Evolutionary conservation across 2,888 invertebrate genomes (phyloP), one percentile per base, ranked within the genome.

Genomic region (Lymantria dispar): DNA sequence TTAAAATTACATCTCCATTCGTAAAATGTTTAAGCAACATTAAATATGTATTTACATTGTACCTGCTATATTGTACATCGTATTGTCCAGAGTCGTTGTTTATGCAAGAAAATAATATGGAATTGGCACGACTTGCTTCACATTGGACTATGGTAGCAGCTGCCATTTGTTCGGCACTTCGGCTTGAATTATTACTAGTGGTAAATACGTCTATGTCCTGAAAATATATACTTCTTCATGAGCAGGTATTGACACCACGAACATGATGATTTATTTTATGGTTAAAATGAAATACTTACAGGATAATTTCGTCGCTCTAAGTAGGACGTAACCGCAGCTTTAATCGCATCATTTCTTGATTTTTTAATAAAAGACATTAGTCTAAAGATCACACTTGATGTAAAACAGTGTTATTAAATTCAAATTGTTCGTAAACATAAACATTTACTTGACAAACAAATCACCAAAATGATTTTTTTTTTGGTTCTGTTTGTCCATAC

Each of bases 31-130:
- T 33, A 8, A 33, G n/a, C 2, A 36, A 22, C 22, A 22, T 3
- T 3, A 22, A 22, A 22, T 22, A 22, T 22, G 22, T 3, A 22
- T 33, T 38, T 40, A 7, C 7, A 5, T 14, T 13, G 0, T 91
- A 95, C 93, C 94, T 95, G 31, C 92, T 91, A 71, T 95, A 96
- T 64, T 96, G 95, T 58, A 94, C 92, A 74, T 96, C 96, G 51
- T 95, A 95, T 61, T 94, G 94, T 22, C 92, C 89, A 40, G 94
- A 94, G 76, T 96, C 96, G 73, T 94, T 95, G 63, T 94, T 95
- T 60, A 95, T 94, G 68, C 95, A 95, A 59, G 95, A 96, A 78
- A 94, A 96, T 41, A 95, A 91, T 64, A 96, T 95, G 10, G 95
- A 95, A 83, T 96, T 96, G 10, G 94, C 93, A 45, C 94, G 92